phyloP scores from a whole-genome alignment of 2,797 vertebrate species.

The Perodicticus potto region DNA sequence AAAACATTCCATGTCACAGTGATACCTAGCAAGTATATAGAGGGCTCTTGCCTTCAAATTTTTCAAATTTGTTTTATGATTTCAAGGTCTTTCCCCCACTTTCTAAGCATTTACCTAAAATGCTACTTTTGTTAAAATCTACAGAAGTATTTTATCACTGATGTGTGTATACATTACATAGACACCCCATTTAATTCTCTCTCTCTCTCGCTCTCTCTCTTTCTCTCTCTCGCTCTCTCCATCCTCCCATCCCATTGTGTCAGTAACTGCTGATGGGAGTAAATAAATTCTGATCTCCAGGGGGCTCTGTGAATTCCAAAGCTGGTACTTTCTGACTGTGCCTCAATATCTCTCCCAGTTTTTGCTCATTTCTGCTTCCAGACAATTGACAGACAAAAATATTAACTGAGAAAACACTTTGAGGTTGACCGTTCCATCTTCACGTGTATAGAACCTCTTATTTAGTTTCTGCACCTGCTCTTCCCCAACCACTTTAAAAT shows the following conservation, averaged over 20 bases:
- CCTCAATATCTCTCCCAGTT: not conserved
- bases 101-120: not conserved
- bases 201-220: no score
- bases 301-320: not conserved
- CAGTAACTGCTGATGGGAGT: not conserved
- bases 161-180: not conserved
- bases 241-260: not conserved
- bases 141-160: not conserved
- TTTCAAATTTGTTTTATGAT: not conserved
- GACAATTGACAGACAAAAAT: conserved; percentile 18
- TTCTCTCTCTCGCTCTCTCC: not conserved
- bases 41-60: not conserved
- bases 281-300: not conserved
- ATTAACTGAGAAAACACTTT: not conserved
- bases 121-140: not conserved
- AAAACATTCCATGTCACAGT: not conserved
- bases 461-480: not conserved
- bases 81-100: not conserved
- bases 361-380: not conserved
- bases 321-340: not conserved
- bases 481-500: not conserved
- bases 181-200: not conserved
- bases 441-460: not conserved
- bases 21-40: not conserved
- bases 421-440: not conserved